Base-by-base conservation (phyloP, 2,113 vertebrate species). In the Albula glossodonta region DNA sequence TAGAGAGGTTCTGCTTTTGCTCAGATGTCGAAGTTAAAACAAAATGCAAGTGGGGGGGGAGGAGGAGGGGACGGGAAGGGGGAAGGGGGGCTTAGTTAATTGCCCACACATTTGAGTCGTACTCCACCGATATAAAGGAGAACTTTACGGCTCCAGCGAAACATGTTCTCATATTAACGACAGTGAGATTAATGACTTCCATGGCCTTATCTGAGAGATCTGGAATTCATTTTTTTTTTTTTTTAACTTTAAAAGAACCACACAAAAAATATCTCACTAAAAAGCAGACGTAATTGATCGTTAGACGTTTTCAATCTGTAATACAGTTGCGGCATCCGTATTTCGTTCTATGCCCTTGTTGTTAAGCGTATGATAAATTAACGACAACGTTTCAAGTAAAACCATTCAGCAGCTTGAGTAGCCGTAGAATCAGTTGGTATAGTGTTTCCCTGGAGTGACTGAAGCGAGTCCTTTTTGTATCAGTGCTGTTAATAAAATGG, bases 21-120 rank as follows among this genome's bases (percentile, higher is more conserved):
- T 84, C 51, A 11, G 50, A 56, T 51, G 74, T 84, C 70, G 48
- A 84, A 84, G 66, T 78, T 66, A 19, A 84, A 78, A 78, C 15
- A 74, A 31, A 74, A 74, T 11, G n/a, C 6, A 1, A 31, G 70
- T 12, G 12, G 22, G 4, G 31, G 50, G 17, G 48, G 78, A 2
- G 12, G 78, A 41, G 48, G 2, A 48, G 48, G 78, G 4, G 1
- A 11, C 15, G 5, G 9, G 2, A 80, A 7, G 49, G 78, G 78
- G 49, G 0, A 11, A 41, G 78, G 41, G 49, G 13, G 12, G 19
- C 7, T 13, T 19, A 10, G 31, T 80, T 80, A 80, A 80, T 51
- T 51, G 50, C 79, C 19, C 41, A 19, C 79, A 80, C 4, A 52
- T 74, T 11, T 84, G 83, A 11, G 51, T 41, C 22, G 70, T 12